Percentiles rank a stretch among this genome's conserved stretches.
Conservation (phyloP, 2,113 vertebrate genomes). For the Bagarius yarrelli region DNA sequence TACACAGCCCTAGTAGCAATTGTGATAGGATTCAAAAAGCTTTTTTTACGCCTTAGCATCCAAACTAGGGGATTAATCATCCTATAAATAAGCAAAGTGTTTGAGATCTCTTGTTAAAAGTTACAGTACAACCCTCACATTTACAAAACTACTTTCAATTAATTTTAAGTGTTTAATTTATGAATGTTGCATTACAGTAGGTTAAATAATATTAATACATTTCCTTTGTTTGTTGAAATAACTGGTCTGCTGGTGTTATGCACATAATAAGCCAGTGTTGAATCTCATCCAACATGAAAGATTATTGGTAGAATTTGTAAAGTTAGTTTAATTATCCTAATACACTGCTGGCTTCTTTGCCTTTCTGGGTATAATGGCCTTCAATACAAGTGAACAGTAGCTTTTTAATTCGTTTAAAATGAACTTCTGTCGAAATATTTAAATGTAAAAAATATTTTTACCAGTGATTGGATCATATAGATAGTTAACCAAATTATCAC, state of each 20-base stretch:
- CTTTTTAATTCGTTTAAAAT: neutral
- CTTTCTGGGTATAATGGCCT: neutral
- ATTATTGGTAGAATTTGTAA: neutral
- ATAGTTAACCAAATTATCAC: neutral
- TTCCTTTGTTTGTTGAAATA: conserved; percentile 27
- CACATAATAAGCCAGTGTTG: conserved; percentile 27
- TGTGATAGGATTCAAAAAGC: neutral
- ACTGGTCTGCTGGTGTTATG: conserved; percentile 31
- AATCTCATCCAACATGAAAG: conserved; percentile 2
- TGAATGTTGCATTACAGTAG: conserved; percentile 59
- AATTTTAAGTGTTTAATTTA: conserved; percentile 63
- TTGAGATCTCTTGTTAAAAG: conserved; percentile 59
- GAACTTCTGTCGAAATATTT: neutral
- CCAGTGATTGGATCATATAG: neutral
- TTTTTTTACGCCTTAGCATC: conserved; percentile 24
- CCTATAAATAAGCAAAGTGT: no score
- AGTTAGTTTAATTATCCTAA: neutral
- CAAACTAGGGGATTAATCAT: no score
- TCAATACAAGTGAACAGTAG: neutral
- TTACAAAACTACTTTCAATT: conserved; percentile 62
- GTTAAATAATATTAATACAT: conserved; percentile 61
- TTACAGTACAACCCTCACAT: conserved; percentile 60
- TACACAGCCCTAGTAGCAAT: no score
- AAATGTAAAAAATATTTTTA: neutral
- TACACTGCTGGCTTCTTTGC: neutral